Conservation (phyloP, 2,888 invertebrate genomes). For the Acanthosoma haemorrhoidale region DNA sequence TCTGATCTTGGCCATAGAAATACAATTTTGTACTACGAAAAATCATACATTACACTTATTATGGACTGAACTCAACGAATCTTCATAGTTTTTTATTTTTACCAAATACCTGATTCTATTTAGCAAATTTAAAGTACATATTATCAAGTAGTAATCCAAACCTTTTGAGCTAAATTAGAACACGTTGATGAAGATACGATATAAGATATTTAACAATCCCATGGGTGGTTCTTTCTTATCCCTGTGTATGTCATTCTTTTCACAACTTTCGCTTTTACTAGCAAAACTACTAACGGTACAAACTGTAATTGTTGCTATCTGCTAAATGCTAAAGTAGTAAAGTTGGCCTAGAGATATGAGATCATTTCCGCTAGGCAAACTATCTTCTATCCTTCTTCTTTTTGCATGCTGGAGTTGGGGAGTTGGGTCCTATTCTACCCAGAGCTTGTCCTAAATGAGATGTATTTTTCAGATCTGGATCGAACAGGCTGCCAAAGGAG, state of each 20-base stretch:
- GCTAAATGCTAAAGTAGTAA: background rate
- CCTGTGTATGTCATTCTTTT: background rate
- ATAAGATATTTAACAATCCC: no score
- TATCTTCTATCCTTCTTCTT: background rate
- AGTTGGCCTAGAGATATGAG: background rate
- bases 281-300: background rate
- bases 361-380: conserved; percentile 12
- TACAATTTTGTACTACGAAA: no score
- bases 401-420: background rate
- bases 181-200: no score
- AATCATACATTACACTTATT: no score
- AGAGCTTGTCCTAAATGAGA: background rate
- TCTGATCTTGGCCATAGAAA: background rate
- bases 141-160: no score
- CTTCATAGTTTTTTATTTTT: no score
- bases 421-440: background rate
- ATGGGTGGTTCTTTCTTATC: no score
- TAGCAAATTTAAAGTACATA: no score
- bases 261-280: background rate
- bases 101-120: no score
- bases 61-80: no score
- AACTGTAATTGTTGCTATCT: background rate
- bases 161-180: no score
- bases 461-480: conserved; percentile 1
- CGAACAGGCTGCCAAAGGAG: background rate